Base-by-base conservation (phyloP, 2,888 invertebrate genomes). In the Meandrusa payeni region DNA sequence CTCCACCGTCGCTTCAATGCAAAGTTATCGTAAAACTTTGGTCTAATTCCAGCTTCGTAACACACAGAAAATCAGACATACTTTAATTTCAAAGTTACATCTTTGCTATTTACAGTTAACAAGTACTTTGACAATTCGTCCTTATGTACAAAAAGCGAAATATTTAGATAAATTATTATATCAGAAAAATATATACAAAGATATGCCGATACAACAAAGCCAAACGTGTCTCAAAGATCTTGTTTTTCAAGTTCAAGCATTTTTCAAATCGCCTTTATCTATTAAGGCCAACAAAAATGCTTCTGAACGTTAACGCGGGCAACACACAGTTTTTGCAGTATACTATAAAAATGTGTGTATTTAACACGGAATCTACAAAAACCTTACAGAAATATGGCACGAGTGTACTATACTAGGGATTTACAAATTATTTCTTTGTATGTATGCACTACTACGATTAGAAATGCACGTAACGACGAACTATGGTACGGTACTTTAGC, bases 1-100 rank as follows among this genome's bases (percentile, higher is more conserved):
- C 44, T 46, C 48, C 46, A 41, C 47, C 42, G 37, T 36, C 45
- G 55, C 47, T 54, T 51, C 56, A 58, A 53, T 66, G 81, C 83
- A 85, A 83, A 86, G 82, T 69, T 69, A 78, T 83, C 83, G 75
- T 75, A 81, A 82, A 80, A 86, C 90, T 91, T 91, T 91, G 91
- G 91, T 90, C 89, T 89, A 88, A 88, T 89, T 91, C 91, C 91
- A 91, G 91, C 91, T 90, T 89, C 63, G 59, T 59, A 65, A 72
- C 71, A 78, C 72, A 72, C 67, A 70, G 64, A 67, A 64, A 64
- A 62, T 64, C 58, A 50, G 43, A 43, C 42, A 43, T 28, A 26
- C 24, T 12, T 37, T 31, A 19, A 31, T 50, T 52, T 27, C 17
- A 44, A 44, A 44, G 38, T 49, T 44, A 46, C 38, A 37, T 46